Evolutionary conservation across 1,140 invertebrate genomes (phyloP), one percentile per base, ranked within the genome.

Genomic region (Pantala flavescens): DNA sequence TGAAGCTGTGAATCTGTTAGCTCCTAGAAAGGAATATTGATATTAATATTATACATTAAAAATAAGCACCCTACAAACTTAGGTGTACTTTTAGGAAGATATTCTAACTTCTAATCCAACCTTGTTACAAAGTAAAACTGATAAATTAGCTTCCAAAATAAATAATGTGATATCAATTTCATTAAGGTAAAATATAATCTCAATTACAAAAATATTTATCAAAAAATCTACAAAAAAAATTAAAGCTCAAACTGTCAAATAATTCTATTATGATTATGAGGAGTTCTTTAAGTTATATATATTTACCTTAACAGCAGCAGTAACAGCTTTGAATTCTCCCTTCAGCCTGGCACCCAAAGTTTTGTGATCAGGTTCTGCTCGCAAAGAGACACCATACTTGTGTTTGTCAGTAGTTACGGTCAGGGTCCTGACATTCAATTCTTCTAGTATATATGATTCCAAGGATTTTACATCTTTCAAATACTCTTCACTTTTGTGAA

Each of bases 331-430:
- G 77, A 98, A 96, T 77, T 93, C 92, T 0, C 89, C 90, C 83
- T 97, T 96, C 16, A 97, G 84, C 75, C 95, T 86, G n/a, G 89
- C 85, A 3, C 97, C 98, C 0, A 99, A 86, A 7, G 86, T 84
- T 83, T 91, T 92, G 79, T 95, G 93, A 84, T 99, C 95, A 0
- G 97, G 95, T 81, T 99, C 96, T 2, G 96, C 97, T 80, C 90
- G 88, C 24, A 99, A 82, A n/a, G 88, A 89, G 21, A 99, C 95
- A 16, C 96, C 95, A 84, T 97, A 99, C 77, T 92, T 93, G 73
- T 91, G 85, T 82, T 99, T 99, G 79, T 99, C 93, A 14, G 89
- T 90, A 16, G 95, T 97, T 0, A 95, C 86, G 0, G 91, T 93
- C n/a, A 99, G 81, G 78, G 88, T 89, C 74, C 90, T 90, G 0